Percentiles rank a stretch among this genome's conserved stretches.
These are phyloP conservation scores for Procavia capensis DNA, from an alignment of 2,113 vertebrate species.

Conservation along the genomic window DNA sequence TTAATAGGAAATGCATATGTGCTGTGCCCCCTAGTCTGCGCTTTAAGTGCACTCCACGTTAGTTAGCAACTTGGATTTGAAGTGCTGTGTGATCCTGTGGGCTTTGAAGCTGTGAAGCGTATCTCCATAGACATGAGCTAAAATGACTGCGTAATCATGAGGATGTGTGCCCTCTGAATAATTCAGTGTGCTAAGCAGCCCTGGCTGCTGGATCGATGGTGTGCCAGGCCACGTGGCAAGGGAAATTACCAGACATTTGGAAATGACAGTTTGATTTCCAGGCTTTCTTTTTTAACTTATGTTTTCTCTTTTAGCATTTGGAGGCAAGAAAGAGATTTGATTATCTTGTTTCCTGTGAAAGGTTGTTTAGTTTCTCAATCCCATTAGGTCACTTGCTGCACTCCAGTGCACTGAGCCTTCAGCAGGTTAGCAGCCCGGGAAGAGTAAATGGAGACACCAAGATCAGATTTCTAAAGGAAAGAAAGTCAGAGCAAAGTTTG, in stretches of 20 bases:
- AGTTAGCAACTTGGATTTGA: constrained; percentile 67
- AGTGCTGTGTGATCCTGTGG: constrained; percentile 59
- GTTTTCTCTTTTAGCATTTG: constrained; percentile 69
- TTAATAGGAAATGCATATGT: constrained; percentile 43
- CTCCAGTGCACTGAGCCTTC: constrained; percentile 80
- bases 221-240: constrained; percentile 43
- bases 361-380: constrained; percentile 74
- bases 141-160: neutral
- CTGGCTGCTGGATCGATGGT: constrained; percentile 50
- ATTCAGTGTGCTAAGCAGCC: constrained; percentile 67
- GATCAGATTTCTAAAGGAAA: constrained; percentile 86
- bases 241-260: constrained; percentile 69
- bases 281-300: constrained; percentile 69
- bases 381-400: constrained; percentile 73
- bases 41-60: constrained; percentile 37
- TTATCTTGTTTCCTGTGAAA: constrained; percentile 83
- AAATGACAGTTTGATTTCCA: constrained; percentile 73
- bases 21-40: constrained; percentile 52
- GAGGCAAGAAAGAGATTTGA: constrained; percentile 76
- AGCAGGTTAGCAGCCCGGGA: constrained; percentile 77
- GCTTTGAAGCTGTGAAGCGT: constrained; percentile 59
- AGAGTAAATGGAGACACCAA: constrained; percentile 82
- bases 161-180: constrained; percentile 42
- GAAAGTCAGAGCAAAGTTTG: constrained; percentile 86
- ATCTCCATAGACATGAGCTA: constrained; percentile 54